Percentiles rank a stretch among this genome's conserved stretches.
Conservation (phyloP, 2,888 invertebrate species). For the Pherbina coryleti region DNA sequence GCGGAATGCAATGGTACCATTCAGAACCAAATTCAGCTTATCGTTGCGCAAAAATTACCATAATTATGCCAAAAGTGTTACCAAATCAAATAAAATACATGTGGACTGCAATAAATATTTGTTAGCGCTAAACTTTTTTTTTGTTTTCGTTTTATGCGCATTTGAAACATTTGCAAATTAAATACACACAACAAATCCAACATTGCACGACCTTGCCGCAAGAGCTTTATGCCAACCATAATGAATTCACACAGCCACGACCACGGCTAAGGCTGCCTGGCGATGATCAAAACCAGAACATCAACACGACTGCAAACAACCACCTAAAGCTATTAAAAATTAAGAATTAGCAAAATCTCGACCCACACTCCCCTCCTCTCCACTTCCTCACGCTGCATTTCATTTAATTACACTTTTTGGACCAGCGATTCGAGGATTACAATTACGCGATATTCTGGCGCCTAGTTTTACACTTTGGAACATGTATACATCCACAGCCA, state of each 20-base stretch:
- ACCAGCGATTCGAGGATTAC: slow-evolving; percentile 3
- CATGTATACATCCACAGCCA: neutral
- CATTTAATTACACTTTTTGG: slow-evolving; percentile 35
- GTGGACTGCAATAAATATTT: slow-evolving; percentile 17
- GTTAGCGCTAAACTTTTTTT: neutral
- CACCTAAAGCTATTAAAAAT: slow-evolving; percentile 30
- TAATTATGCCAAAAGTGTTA: slow-evolving; percentile 21
- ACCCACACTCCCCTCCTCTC: neutral
- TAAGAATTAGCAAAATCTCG: slow-evolving; percentile 37
- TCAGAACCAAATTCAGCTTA: neutral
- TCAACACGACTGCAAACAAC: neutral
- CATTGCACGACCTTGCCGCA: slow-evolving; percentile 21
- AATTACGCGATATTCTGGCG: neutral
- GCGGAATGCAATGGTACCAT: too few relatives aligned
- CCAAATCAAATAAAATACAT: slow-evolving; percentile 15
- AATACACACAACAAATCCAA: slow-evolving; percentile 27
- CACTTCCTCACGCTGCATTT: neutral
- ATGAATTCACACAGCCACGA: slow-evolving; percentile 1
- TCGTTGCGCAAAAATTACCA: neutral
- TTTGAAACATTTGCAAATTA: slow-evolving; percentile 21
- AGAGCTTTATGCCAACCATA: slow-evolving; percentile 19
- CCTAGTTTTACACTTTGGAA: neutral
- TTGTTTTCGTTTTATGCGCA: neutral
- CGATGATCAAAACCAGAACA: neutral
- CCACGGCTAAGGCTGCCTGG: neutral